These are phyloP conservation scores for Rhineura floridana DNA, from an alignment of 2,113 vertebrate species.

Conservation along the genomic window DNA sequence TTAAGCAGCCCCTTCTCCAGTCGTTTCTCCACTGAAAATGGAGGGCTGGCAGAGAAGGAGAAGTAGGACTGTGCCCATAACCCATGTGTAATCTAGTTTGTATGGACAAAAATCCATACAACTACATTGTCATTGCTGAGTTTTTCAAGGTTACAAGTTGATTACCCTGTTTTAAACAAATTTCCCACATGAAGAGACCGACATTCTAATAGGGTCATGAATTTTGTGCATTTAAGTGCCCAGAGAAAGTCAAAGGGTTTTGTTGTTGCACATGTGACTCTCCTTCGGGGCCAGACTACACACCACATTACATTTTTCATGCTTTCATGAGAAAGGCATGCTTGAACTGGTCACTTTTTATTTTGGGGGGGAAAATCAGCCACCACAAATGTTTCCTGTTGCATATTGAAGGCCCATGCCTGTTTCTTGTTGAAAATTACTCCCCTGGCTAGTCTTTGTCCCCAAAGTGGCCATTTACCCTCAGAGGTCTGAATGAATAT, in stretches of 20 bases:
- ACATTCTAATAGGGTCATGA: too few species aligned
- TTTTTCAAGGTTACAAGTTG: background rate
- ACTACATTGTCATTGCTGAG: background rate
- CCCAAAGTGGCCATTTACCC: background rate
- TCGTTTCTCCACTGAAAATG: background rate
- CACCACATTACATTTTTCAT: background rate
- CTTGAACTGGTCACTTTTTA: background rate
- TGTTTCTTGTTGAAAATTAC: background rate
- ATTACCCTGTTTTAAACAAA: background rate
- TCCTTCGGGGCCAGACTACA: background rate
- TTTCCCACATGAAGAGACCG: background rate
- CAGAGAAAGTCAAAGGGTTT: background rate
- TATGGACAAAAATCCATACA: background rate
- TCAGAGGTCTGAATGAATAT: background rate
- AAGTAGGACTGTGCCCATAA: background rate
- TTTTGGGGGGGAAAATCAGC: background rate
- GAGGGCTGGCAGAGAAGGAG: background rate
- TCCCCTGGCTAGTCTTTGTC: background rate
- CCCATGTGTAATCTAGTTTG: background rate
- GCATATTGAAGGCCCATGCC: background rate
- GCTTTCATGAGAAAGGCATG: background rate
- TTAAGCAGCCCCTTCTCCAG: background rate
- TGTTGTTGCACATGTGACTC: background rate
- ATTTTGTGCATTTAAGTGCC: too few species aligned
- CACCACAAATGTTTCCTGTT: background rate